Percentiles rank a stretch among this genome's conserved stretches.
Evolutionary conservation across 2,888 invertebrate genomes (phyloP).

Genomic region (Punctoribates punctum): DNA sequence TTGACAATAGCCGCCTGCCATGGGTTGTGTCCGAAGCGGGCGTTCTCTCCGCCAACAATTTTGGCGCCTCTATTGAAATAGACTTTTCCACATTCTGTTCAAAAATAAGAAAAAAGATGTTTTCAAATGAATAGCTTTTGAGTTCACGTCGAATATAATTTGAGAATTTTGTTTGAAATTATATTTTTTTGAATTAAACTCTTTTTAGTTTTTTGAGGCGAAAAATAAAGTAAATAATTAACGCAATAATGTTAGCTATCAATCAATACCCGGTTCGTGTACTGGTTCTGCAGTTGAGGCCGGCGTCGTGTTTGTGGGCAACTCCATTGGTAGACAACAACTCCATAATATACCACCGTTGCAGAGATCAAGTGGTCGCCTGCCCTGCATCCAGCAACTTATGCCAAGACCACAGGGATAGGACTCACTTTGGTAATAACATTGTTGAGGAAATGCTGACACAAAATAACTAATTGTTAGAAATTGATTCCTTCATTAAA

Average conservation of each 20-base stretch:
- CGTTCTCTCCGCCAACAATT: slow-evolving; percentile 85
- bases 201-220: background rate
- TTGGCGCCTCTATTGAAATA: slow-evolving; percentile 80
- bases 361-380: slow-evolving; percentile 78
- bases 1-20: slow-evolving; percentile 89
- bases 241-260: background rate
- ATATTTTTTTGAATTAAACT: background rate
- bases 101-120: background rate
- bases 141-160: background rate
- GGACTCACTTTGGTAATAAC: slow-evolving; percentile 74
- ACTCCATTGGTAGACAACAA: slow-evolving; percentile 73
- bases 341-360: slow-evolving; percentile 93
- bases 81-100: slow-evolving; percentile 80
- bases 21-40: slow-evolving; percentile 84
- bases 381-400: slow-evolving; percentile 81
- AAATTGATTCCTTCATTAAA: background rate
- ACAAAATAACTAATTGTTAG: background rate
- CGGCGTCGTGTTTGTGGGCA: slow-evolving; percentile 46
- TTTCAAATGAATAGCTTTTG: background rate
- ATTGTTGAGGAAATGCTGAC: slow-evolving; percentile 55
- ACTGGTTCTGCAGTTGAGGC: slow-evolving; percentile 43
- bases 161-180: background rate
- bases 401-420: slow-evolving; percentile 86
- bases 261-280: slow-evolving; percentile 47
- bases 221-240: slow-evolving; percentile 22